phyloP scores from a whole-genome alignment of 2,113 vertebrate species.

The Syngnathoides biaculeatus region DNA sequence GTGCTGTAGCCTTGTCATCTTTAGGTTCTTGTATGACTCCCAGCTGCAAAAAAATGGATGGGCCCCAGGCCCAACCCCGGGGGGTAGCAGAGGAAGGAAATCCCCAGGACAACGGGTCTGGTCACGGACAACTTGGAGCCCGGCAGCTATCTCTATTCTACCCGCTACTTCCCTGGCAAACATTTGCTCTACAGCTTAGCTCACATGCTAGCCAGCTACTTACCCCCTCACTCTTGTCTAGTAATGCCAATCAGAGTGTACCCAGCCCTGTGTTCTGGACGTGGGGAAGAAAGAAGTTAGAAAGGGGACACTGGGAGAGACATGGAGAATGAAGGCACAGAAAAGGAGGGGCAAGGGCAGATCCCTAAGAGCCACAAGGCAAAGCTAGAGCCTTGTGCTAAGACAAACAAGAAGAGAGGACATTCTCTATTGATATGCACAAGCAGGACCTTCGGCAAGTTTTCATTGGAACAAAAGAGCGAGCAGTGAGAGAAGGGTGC shows the following conservation, averaged over 20 bases:
- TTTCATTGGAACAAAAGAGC: constrained; percentile 71
- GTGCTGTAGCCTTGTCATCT: constrained; percentile 47
- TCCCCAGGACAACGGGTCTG: constrained; percentile 96
- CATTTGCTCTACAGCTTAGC: constrained; percentile 88
- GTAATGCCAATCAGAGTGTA: constrained; percentile 77
- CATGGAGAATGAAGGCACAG: constrained; percentile 54
- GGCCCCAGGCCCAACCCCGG: constrained; percentile 68
- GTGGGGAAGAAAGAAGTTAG: constrained; percentile 58
- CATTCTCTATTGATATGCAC: constrained; percentile 76
- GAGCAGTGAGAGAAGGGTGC: constrained; percentile 57
- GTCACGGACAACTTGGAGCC: constrained; percentile 85
- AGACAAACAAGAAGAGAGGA: constrained; percentile 77
- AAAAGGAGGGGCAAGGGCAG: constrained; percentile 65
- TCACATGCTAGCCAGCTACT: constrained; percentile 66
- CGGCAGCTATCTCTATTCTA: constrained; percentile 76
- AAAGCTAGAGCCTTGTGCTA: constrained; percentile 73
- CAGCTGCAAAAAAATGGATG: constrained; percentile 88
- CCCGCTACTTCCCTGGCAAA: constrained; percentile 89
- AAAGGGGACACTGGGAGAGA: constrained; percentile 51
- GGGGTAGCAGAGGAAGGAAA: constrained; percentile 71
- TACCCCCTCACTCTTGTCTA: constrained; percentile 71
- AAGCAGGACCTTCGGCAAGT: constrained; percentile 70
- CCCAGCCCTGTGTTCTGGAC: constrained; percentile 49
- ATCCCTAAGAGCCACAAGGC: constrained; percentile 77
- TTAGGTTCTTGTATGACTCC: constrained; percentile 64